Evolutionary conservation across 1,140 invertebrate genomes (phyloP), one percentile per base, ranked within the genome.

Genomic region (Anastrepha ludens): DNA sequence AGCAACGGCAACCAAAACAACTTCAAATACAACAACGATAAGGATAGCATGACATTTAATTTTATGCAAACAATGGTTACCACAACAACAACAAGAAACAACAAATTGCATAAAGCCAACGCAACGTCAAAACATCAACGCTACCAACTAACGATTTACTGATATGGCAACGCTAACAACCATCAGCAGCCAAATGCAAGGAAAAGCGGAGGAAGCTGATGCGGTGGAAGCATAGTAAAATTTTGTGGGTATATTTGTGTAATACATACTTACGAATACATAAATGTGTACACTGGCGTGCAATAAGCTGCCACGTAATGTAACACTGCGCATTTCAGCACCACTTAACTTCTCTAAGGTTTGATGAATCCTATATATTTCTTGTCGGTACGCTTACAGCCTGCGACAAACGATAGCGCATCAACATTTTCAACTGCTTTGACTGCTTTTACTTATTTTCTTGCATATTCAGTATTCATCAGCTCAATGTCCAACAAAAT

Each of bases 51-150:
- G 74, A 11, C 74, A 81, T 81, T 81, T 81, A 81, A 81, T 81
- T 81, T 81, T 81, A 81, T 81, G 74, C 74, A 81, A 81, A 81
- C 74, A 81, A 29, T 81, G 74, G 8, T 55, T 15, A 81, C 15
- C 70, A 74, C 44, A 74, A 74, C 41, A 74, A n/a, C 9, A 67
- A 81, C 17, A 81, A 20, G 17, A 58, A 8, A 13, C 44, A 74
- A 17, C 44, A 81, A 81, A 81, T 5, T 55, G 74, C 20, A 81
- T 81, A 81, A 81, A 81, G 47, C 29, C 47, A 81, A 81, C 74
- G 74, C 41, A 81, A 50, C 47, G 70, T 78, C 70, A 78, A 78
- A 78, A 81, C 8, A 81, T 29, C 64, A 67, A 67, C 64, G 64
- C 29, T 17, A 67, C 60, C 60, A 13, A 62, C 60, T 4, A 67